Percentiles rank a stretch among this genome's conserved stretches.
phyloP scores from a whole-genome alignment of 2,888 invertebrate genomes.

The Heliconius charithonia region DNA sequence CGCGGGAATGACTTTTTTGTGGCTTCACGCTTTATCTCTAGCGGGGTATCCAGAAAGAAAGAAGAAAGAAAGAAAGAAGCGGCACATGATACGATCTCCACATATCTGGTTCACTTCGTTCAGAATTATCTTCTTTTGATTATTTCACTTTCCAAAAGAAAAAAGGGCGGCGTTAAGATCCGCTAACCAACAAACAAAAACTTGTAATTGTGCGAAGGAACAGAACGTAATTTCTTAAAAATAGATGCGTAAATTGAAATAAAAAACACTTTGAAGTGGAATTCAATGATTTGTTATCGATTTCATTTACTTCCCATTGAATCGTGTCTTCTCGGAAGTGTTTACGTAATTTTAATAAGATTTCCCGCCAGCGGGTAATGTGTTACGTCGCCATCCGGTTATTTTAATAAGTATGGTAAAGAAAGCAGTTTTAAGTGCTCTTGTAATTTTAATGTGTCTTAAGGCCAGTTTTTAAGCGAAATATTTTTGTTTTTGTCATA shows the following conservation, averaged over 20 bases:
- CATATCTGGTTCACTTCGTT: neutral
- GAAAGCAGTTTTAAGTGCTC: constrained; percentile 13
- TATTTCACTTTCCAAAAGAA: neutral
- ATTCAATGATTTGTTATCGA: neutral
- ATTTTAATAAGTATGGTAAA: neutral
- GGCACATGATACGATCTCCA: neutral
- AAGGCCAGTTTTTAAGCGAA: neutral
- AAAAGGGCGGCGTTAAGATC: neutral
- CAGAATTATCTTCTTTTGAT: neutral
- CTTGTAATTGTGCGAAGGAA: no score
- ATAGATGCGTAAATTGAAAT: neutral
- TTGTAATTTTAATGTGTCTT: neutral
- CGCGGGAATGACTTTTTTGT: neutral
- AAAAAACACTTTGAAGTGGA: neutral
- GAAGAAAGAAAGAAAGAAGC: neutral
- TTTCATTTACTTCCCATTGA: neutral
- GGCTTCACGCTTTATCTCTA: neutral
- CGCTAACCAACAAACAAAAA: neutral
- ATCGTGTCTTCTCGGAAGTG: constrained; percentile 4
- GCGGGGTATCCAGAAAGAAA: neutral
- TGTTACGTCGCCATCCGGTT: constrained; percentile 17
- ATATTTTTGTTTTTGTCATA: neutral
- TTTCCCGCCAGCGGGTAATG: neutral
- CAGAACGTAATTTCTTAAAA: no score
- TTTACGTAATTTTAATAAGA: constrained; percentile 15